Conservation (phyloP, 1,140 invertebrate species). For the Solenopsis fugax region DNA sequence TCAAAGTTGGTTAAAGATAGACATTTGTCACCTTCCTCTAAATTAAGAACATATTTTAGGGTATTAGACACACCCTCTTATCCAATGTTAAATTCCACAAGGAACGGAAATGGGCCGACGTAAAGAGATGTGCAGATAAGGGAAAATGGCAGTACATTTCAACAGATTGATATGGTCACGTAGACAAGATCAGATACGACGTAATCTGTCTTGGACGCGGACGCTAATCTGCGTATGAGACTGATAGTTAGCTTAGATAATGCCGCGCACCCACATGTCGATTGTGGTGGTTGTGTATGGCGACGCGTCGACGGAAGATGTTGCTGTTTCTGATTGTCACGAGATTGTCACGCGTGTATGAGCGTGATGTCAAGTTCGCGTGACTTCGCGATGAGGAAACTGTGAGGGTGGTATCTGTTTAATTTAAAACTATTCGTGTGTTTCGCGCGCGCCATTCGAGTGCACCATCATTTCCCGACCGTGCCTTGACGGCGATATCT, state of each 20-base stretch:
- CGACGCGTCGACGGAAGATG: not conserved
- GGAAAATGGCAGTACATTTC: conserved; percentile 2
- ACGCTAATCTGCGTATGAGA: conserved; percentile 12
- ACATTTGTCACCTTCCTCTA: not conserved
- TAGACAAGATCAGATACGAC: conserved; percentile 11
- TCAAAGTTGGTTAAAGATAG: too few species aligned
- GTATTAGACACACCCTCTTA: not conserved
- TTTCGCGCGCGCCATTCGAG: not conserved
- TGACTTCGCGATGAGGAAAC: not conserved
- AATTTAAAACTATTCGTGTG: not conserved
- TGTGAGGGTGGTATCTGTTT: not conserved
- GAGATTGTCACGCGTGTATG: conserved; percentile 3
- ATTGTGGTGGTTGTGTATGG: not conserved
- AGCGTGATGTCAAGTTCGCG: conserved; percentile 5
- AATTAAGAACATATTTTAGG: not conserved
- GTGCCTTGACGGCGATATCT: conserved; percentile 10
- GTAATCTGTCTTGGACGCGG: conserved; percentile 7
- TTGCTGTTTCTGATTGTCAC: not conserved
- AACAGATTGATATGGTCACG: conserved; percentile 8
- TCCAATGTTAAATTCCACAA: not conserved
- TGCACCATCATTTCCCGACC: not conserved
- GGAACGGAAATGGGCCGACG: not conserved
- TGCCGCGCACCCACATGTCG: not conserved
- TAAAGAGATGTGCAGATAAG: not conserved
- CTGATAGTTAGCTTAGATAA: conserved; percentile 35